Evolutionary conservation across 2,797 vertebrate genomes (phyloP), one percentile per base, ranked within the genome.

Genomic region (Eremophila alpestris): DNA sequence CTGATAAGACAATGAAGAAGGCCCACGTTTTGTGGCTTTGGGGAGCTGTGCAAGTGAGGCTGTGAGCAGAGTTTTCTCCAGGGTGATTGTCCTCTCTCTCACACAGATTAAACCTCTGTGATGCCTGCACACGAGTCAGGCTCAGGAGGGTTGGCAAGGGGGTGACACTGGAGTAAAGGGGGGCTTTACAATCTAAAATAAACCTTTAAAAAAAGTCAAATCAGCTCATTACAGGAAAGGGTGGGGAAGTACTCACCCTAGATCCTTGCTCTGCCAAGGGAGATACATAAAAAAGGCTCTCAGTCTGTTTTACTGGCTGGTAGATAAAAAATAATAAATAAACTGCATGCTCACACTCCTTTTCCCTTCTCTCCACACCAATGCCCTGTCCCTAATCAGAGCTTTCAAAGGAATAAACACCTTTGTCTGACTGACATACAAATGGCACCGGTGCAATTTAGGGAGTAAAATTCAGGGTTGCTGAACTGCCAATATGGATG

Each of bases 71-170:
- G 0, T 75, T 90, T 80, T 86, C 46, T 78, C 73, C 16, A 24
- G 56, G 18, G 18, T 12, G 59, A 34, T 20, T 45, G 13, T 81
- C 73, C 83, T 71, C 93, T 62, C 59, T 83, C 77, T 59, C 0
- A 0, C 45, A 30, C 62, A 32, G 49, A 49, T 64, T 1, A n/a
- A 75, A 68, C 17, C 26, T 41, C 19, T 0, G 2, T 30, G 65
- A 4, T 48, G 49, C 3, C 48, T 45, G n/a, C 4, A 0, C 5
- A 2, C 17, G 7, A 26, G 34, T 13, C 5, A 4, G 71, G 63
- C 26, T 34, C 19, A 2, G 40, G 10, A 36, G 30, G 30, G 13
- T 5, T 43, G 23, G 9, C 2, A 1, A 11, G 30, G 38, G 22
- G 13, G 5, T 32, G 54, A 27, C 30, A 18, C 13, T n/a, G 80